A percentile compares a stretch with the other conserved stretches of the same genome.
phyloP scores from a whole-genome alignment of 92 coral and sea anemone genomes.

The Chrysogorgia sp. region DNA sequence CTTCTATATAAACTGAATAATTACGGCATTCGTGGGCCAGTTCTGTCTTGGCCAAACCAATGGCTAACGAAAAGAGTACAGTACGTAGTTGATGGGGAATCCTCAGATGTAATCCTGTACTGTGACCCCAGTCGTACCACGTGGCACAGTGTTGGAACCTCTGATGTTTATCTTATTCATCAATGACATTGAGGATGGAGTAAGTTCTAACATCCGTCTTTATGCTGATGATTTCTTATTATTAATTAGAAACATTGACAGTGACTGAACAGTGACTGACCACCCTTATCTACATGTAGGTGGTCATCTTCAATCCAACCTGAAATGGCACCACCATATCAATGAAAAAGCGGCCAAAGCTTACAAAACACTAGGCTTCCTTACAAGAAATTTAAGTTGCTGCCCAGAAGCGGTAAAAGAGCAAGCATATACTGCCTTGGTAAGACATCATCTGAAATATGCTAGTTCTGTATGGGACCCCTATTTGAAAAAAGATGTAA shows the following conservation, averaged over 20 bases:
- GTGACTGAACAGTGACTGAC: too few species aligned
- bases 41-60: slow-evolving; percentile 25
- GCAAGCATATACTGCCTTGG: too few species aligned
- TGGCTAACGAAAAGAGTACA: slow-evolving; percentile 40
- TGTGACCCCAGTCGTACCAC: slow-evolving; percentile 49
- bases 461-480: too few species aligned
- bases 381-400: slow-evolving; percentile 20
- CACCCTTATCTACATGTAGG: slow-evolving; percentile 18
- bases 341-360: slow-evolving; percentile 25
- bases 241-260: too few species aligned
- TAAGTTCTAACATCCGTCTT: too few species aligned
- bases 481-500: too few species aligned
- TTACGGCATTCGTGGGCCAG: slow-evolving; percentile 41
- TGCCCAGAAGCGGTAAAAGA: slow-evolving; percentile 46
- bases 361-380: slow-evolving; percentile 43
- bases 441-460: too few species aligned
- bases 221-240: too few species aligned
- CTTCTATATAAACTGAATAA: slow-evolving; percentile 23
- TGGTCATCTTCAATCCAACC: slow-evolving; percentile 9
- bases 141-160: slow-evolving; percentile 38
- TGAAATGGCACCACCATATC: slow-evolving; percentile 9
- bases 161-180: too few species aligned
- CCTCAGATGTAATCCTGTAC: slow-evolving; percentile 26
- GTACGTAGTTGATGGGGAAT: slow-evolving; percentile 46
- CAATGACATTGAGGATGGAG: too few species aligned